Percentiles rank a stretch among this genome's conserved stretches.
Conservation (phyloP, 2,888 invertebrate species). For the Cynaeus angustus region DNA sequence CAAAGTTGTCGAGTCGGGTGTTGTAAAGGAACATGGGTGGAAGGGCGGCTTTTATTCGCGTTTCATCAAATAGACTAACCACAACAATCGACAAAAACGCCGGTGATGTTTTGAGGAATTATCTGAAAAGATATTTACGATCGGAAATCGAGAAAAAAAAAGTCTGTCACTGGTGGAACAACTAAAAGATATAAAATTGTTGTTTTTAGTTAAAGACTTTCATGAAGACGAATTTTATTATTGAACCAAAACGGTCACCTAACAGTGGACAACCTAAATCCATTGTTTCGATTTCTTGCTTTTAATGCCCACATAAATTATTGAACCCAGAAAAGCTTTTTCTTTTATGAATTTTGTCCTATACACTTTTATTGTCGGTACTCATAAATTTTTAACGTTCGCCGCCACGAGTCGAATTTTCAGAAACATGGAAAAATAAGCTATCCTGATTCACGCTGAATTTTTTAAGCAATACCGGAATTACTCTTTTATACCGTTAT, state of each 20-base stretch:
- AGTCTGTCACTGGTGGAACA: no score
- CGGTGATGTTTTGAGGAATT: constrained; percentile 16
- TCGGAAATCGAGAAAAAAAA: neutral
- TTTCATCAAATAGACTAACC: constrained; percentile 11
- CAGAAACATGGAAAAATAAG: no score
- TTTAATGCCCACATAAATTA: constrained; percentile 30
- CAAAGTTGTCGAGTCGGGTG: constrained; percentile 7
- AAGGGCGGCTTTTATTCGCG: constrained; percentile 9
- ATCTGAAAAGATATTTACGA: constrained; percentile 10
- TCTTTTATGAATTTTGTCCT: constrained; percentile 12
- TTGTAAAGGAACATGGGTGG: constrained; percentile 1
- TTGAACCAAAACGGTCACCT: no score
- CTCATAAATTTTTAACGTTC: constrained; percentile 20
- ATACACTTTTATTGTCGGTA: constrained; percentile 25
- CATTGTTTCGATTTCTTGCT: constrained; percentile 21
- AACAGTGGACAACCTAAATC: constrained; percentile 15
- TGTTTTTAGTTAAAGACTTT: no score
- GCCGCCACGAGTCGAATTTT: neutral
- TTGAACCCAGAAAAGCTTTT: constrained; percentile 28
- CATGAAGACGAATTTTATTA: no score
- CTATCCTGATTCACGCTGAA: no score
- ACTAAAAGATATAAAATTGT: no score
- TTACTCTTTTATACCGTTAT: no score
- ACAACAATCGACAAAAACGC: constrained; percentile 10
- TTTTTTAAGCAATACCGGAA: no score